These are phyloP conservation scores for Eilema griseolum DNA, from an alignment of 2,888 invertebrate species.

Conservation along the genomic window DNA sequence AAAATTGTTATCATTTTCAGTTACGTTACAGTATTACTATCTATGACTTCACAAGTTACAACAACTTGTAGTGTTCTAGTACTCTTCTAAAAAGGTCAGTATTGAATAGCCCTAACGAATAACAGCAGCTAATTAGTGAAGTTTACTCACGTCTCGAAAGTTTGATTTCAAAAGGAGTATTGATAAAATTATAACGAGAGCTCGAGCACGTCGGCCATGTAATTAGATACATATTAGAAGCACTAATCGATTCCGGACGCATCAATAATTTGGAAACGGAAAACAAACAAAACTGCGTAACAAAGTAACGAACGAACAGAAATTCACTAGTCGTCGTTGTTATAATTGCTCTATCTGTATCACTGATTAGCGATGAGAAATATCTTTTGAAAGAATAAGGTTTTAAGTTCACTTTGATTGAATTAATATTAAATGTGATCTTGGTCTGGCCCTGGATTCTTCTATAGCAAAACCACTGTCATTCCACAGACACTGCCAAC, in stretches of 20 bases:
- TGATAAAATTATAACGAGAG: not conserved
- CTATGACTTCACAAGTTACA: too few relatives aligned
- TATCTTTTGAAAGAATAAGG: slow-evolving; percentile 26
- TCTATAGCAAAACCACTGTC: too few relatives aligned
- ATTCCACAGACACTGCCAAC: too few relatives aligned
- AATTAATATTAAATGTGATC: slow-evolving; percentile 46
- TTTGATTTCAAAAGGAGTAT: not conserved
- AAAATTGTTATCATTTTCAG: too few relatives aligned
- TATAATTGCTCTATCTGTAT: slow-evolving; percentile 31
- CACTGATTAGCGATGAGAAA: slow-evolving; percentile 31
- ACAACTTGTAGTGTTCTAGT: not conserved
- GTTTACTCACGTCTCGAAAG: not conserved
- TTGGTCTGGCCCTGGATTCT: too few relatives aligned
- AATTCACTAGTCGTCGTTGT: not conserved
- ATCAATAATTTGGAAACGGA: slow-evolving; percentile 48
- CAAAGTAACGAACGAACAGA: not conserved
- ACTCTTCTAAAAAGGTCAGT: not conserved
- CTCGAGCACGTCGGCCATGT: slow-evolving; percentile 25
- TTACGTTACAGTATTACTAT: too few relatives aligned
- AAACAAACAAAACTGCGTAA: slow-evolving; percentile 18
- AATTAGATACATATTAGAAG: slow-evolving; percentile 48
- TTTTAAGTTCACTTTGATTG: slow-evolving; percentile 45
- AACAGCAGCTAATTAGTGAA: not conserved
- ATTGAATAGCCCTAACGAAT: not conserved
- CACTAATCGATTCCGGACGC: slow-evolving; percentile 55